Base-by-base conservation (phyloP, 1,140 invertebrate genomes). In the Sesamia nonagrioides region DNA sequence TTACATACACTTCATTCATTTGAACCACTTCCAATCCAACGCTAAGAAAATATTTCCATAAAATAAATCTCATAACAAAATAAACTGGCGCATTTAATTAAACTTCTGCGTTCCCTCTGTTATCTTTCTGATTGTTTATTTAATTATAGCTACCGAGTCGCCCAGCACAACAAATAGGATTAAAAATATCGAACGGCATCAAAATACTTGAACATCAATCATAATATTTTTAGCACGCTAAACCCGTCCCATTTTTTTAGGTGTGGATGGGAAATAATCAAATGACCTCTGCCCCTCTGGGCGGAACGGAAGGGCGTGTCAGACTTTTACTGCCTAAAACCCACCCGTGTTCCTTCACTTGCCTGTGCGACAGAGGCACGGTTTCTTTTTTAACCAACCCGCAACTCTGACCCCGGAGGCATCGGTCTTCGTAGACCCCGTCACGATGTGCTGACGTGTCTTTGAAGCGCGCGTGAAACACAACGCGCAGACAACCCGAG, bases 21-120 rank as follows among this genome's bases (percentile, higher is more conserved):
- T 17, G 50, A 18, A 18, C 18, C 18, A 27, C 11, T 56, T 56
- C 54, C 3, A 18, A 21, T 56, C 54, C 3, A 18, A 21, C 7
- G 2, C 27, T n/a, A 61, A 13, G 27, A n/a, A 7, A 15, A 37
- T 13, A 33, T 33, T 61, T 61, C 13, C 58, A 61, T 37, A 17
- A 33, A 37, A 61, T 61, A 13, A 61, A 61, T 61, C 35, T 33
- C 54, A 11, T 7, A 56, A 61, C 58, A 61, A 61, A 61, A 61
- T 61, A 37, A 61, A 61, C 58, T n/a, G 58, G 35, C 33, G 7
- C n/a, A 37, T 61, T 35, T 61, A 61, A 61, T 61, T 61, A 33
- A 61, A 61, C 58, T 61, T 37, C 15, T 7, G 56, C 27, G 17
- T 61, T 61, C 27, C 58, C 2, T 11, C 7, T 61, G 15, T 61